These are phyloP conservation scores for Drosophila anceps DNA, from an alignment of 2,888 invertebrate species.

Conservation along the genomic window DNA sequence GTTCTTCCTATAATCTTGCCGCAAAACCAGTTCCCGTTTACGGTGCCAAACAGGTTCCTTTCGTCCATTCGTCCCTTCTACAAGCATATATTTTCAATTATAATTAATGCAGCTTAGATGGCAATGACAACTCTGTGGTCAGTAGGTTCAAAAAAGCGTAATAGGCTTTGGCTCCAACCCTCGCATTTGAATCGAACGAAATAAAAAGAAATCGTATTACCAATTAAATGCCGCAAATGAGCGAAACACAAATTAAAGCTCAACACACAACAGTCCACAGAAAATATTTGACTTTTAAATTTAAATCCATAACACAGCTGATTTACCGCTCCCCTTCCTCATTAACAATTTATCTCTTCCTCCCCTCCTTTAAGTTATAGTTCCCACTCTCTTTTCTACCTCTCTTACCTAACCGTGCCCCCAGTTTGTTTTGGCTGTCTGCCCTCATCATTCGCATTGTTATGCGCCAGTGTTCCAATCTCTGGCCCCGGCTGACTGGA, in stretches of 20 bases:
- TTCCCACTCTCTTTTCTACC: background rate
- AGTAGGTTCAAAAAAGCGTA: conserved; percentile 47
- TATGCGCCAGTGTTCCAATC: conserved; percentile 75
- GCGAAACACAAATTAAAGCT: conserved; percentile 57
- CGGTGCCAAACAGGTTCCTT: background rate
- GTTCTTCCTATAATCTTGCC: conserved; percentile 27
- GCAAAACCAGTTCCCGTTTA: conserved; percentile 7
- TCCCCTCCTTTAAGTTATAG: background rate
- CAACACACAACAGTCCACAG: conserved; percentile 15
- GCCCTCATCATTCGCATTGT: conserved; percentile 76
- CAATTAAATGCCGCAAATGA: conserved; percentile 56
- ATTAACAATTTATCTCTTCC: conserved; percentile 59
- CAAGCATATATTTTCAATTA: conserved; percentile 51
- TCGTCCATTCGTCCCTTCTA: conserved; percentile 7
- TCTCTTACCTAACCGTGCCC: background rate
- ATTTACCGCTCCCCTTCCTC: conserved; percentile 44
- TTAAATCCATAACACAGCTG: conserved; percentile 59
- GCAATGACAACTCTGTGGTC: conserved; percentile 61
- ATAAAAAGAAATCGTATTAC: conserved; percentile 32
- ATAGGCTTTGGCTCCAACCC: conserved; percentile 37
- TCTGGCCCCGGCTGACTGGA: conserved; percentile 64
- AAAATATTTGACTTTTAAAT: conserved; percentile 19
- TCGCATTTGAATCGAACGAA: background rate
- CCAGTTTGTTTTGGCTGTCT: conserved; percentile 52
- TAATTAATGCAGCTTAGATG: conserved; percentile 58